phyloP scores from a whole-genome alignment of 2,797 vertebrate species.

The Neosilurus mollespiculum region DNA sequence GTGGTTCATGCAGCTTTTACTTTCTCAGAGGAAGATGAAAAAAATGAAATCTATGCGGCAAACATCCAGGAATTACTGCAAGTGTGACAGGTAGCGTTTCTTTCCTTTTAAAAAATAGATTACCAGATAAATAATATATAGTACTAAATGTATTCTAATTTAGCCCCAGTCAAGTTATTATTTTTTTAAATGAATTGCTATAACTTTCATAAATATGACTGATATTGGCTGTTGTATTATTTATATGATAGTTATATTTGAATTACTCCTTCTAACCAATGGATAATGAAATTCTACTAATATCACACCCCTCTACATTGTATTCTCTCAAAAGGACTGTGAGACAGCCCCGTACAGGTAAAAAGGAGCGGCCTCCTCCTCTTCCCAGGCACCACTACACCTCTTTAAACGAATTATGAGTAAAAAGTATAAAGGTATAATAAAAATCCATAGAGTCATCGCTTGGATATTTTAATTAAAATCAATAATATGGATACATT shows the following conservation, averaged over 20 bases:
- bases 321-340: constrained; percentile 23
- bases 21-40: constrained; percentile 54
- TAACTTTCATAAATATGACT: too few relatives aligned
- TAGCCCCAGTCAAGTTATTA: not conserved
- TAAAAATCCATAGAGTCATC: not conserved
- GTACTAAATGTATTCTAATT: not conserved
- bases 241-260: not conserved
- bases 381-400: constrained; percentile 54
- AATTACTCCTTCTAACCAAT: not conserved
- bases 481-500: not conserved
- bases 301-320: not conserved
- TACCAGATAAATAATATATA: too few relatives aligned
- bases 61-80: constrained; percentile 63
- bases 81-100: constrained; percentile 64
- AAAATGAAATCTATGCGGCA: constrained; percentile 54
- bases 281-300: not conserved
- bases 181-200: too few relatives aligned
- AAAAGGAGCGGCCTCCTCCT: constrained; percentile 57
- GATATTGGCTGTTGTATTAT: too few relatives aligned
- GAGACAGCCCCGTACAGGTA: constrained; percentile 53
- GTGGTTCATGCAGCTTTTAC: not conserved
- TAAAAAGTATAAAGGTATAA: constrained; percentile 15
- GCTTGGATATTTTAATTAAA: not conserved
- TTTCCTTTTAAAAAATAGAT: constrained; percentile 34
- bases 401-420: not conserved